phyloP scores from a whole-genome alignment of 2,113 vertebrate genomes.

The human region DNA sequence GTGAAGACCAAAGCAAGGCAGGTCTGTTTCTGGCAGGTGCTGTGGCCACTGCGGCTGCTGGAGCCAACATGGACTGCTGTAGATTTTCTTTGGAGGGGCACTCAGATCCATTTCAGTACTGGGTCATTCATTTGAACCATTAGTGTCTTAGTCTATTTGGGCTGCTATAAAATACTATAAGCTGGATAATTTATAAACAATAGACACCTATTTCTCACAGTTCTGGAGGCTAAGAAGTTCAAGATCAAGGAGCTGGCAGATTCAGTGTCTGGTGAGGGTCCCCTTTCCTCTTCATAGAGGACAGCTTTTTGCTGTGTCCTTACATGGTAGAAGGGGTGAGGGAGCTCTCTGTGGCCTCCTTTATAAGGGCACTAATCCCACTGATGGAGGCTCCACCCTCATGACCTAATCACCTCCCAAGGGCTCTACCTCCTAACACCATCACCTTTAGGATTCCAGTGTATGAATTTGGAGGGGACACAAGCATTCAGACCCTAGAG shows the following conservation, averaged over 20 bases:
- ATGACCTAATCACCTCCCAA: neutral
- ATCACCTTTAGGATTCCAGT: neutral
- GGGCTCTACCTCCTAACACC: neutral
- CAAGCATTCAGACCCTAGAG: neutral
- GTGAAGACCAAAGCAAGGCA: neutral
- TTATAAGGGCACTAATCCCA: neutral
- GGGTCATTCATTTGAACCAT: neutral
- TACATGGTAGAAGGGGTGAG: neutral
- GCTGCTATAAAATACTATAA: neutral
- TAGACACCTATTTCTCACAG: neutral
- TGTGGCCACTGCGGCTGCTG: accelerated
- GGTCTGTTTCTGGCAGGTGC: neutral
- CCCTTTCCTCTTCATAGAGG: neutral
- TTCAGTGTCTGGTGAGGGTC: neutral
- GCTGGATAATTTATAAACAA: neutral
- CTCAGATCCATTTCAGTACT: neutral
- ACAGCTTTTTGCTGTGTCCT: neutral
- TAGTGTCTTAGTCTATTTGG: neutral
- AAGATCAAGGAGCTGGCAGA: neutral
- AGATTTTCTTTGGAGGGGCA: neutral
- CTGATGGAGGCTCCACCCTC: neutral
- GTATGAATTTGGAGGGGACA: neutral
- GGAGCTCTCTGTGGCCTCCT: neutral
- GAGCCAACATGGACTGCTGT: accelerated
- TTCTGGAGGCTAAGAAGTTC: neutral